phyloP scores from a whole-genome alignment of 2,113 vertebrate genomes.

The Sceloporus undulatus region DNA sequence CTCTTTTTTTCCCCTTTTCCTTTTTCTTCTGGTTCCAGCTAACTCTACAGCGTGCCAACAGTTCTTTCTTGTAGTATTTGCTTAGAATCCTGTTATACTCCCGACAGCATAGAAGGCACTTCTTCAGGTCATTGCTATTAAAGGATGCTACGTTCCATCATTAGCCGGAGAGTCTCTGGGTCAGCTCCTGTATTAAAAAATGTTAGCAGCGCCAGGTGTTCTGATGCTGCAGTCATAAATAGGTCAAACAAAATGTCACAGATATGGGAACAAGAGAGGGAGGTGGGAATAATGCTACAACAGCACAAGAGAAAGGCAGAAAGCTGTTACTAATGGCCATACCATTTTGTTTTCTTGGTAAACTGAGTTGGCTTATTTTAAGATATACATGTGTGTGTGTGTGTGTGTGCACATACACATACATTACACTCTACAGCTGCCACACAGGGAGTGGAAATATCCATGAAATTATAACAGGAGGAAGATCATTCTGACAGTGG shows the following conservation, averaged over 20 bases:
- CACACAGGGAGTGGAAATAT: constrained; percentile 67
- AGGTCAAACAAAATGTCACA: constrained; percentile 30
- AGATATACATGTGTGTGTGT: too few relatives aligned
- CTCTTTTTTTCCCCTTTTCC: not conserved
- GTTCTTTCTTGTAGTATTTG: not conserved
- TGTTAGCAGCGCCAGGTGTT: constrained; percentile 25
- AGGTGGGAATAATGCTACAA: not conserved
- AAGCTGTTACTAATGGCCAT: not conserved
- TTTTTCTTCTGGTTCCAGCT: not conserved
- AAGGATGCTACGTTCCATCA: constrained; percentile 43
- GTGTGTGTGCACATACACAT: not conserved
- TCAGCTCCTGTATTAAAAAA: constrained; percentile 35
- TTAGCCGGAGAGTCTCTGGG: constrained; percentile 34
- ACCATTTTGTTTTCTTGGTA: not conserved
- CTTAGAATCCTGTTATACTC: not conserved
- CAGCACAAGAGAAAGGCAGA: constrained; percentile 24
- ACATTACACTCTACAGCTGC: constrained; percentile 60
- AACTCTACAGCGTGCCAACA: constrained; percentile 10
- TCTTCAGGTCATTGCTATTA: constrained; percentile 54
- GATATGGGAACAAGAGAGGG: not conserved
- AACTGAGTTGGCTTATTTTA: not conserved
- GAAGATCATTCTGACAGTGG: constrained; percentile 33
- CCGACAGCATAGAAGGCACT: constrained; percentile 8
- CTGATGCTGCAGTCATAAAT: constrained; percentile 7
- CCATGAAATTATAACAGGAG: constrained; percentile 59